Percentiles rank a stretch among this genome's conserved stretches.
phyloP scores from a whole-genome alignment of 2,113 vertebrate genomes.

The Centrocercus urophasianus region DNA sequence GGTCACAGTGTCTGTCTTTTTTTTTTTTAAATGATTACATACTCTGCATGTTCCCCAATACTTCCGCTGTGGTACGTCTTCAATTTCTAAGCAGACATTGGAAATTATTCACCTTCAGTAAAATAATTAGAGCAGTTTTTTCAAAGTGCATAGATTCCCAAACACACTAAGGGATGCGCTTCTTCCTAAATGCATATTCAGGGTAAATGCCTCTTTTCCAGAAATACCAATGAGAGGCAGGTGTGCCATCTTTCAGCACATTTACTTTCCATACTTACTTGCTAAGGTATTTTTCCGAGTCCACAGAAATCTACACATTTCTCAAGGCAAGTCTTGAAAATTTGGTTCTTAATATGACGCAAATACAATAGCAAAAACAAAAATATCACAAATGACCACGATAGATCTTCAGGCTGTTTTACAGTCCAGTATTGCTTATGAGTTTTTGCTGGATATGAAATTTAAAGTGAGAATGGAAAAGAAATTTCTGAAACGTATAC shows the following conservation, averaged over 20 bases:
- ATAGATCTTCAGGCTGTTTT: not conserved
- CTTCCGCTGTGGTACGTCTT: not conserved
- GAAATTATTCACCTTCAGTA: not conserved
- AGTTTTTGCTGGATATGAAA: not conserved
- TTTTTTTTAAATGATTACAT: not conserved
- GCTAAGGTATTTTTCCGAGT: not conserved
- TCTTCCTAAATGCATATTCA: not conserved
- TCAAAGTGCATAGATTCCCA: not conserved
- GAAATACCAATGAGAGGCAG: not conserved
- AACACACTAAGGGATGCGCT: not conserved
- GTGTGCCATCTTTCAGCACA: not conserved
- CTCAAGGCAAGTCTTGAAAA: not conserved
- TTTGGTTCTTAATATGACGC: not conserved
- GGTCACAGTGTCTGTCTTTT: not conserved
- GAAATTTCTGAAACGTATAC: not conserved
- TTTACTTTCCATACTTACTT: not conserved
- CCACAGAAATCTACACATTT: not conserved
- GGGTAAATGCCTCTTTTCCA: not conserved
- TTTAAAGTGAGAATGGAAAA: not conserved
- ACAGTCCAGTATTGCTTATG: not conserved
- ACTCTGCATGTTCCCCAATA: not conserved
- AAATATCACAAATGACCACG: not conserved
- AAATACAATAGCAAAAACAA: not conserved
- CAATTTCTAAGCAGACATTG: not conserved
- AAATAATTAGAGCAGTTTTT: not conserved